These are phyloP conservation scores for Corynorhinus townsendii DNA, from an alignment of 2,113 vertebrate species.

Conservation along the genomic window DNA sequence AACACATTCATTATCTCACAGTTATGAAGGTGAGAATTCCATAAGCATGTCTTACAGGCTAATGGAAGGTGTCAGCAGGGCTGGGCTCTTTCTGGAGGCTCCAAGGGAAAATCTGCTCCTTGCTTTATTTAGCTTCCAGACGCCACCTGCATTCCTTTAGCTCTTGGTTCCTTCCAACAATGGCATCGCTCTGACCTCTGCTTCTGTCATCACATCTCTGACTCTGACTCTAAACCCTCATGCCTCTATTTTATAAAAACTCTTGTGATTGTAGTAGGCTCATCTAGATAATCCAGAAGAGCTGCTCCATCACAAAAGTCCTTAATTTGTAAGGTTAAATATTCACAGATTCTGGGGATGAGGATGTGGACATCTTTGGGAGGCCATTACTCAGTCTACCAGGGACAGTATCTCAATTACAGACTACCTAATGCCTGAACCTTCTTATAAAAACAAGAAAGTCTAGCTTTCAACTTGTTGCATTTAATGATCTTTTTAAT, in stretches of 20 bases:
- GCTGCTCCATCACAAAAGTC: background rate
- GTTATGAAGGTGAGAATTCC: background rate
- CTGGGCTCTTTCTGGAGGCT: background rate
- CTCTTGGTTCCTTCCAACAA: background rate
- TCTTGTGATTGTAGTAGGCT: background rate
- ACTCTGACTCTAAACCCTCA: background rate
- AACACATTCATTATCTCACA: constrained; percentile 6
- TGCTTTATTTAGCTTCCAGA: background rate
- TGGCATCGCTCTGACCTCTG: background rate
- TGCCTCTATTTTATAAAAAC: background rate
- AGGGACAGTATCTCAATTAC: background rate
- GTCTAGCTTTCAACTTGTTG: background rate
- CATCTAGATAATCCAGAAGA: background rate
- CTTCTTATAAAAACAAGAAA: background rate
- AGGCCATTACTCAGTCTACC: background rate
- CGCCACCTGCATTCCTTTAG: background rate
- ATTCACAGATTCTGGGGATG: background rate
- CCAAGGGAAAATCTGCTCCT: background rate
- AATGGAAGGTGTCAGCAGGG: background rate
- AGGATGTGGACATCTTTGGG: background rate
- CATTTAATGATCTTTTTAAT: background rate
- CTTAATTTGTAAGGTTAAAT: background rate
- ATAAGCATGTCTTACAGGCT: background rate
- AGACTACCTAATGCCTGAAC: background rate
- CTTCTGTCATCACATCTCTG: background rate